These are phyloP conservation scores for Pelagia noctiluca DNA, from an alignment of 30 jellyfish, hydroid and myxozoan species.

Conservation along the genomic window DNA sequence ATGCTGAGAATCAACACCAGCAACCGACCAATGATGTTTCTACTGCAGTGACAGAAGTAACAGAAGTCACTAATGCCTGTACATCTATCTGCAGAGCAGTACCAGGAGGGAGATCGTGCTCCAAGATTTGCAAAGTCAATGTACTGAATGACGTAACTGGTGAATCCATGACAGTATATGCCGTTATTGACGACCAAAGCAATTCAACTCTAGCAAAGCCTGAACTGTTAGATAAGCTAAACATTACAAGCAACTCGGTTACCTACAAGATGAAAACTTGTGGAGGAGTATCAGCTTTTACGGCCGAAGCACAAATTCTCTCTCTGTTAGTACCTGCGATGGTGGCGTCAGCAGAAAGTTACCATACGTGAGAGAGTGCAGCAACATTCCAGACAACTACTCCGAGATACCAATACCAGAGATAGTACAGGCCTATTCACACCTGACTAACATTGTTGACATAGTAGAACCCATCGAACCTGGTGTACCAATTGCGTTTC, in stretches of 20 bases:
- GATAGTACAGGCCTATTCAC: conserved; percentile 34
- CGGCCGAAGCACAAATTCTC: conserved; percentile 40
- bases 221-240: conserved; percentile 37
- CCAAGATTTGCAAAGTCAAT: conserved; percentile 45
- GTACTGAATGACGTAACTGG: conserved; percentile 22
- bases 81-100: conserved; percentile 28
- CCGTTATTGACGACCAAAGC: conserved; percentile 46
- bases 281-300: conserved; percentile 17
- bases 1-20: conserved; percentile 15
- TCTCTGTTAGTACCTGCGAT: conserved; percentile 16
- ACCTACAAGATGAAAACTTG: conserved; percentile 29
- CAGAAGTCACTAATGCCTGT: conserved; percentile 50
- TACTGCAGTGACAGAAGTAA: conserved; percentile 15
- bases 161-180: conserved; percentile 16
- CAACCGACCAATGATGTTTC: conserved; percentile 4
- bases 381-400: conserved; percentile 38
- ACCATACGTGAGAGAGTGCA: conserved; percentile 46
- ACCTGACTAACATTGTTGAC: conserved; percentile 23
- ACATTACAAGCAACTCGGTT: conserved; percentile 6
- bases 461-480: conserved; percentile 29
- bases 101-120: conserved; percentile 60
- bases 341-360: conserved; percentile 1
- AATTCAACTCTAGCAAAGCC: conserved; percentile 47
- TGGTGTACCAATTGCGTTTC: conserved; percentile 30
- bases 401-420: conserved; percentile 52